Conservation (phyloP, 2,888 invertebrate species). For the Epirrhoe alternata region DNA sequence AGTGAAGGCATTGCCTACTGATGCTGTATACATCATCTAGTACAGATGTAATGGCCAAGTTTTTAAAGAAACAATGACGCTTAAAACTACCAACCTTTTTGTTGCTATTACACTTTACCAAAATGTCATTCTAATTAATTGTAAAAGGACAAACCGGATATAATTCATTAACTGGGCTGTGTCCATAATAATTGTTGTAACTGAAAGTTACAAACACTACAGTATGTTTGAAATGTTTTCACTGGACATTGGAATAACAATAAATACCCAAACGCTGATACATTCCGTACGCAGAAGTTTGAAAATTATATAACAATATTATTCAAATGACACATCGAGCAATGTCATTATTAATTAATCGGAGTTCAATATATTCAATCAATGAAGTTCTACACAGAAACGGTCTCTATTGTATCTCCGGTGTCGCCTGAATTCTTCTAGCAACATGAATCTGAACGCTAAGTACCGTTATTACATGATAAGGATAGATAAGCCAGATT, state of each 20-base stretch:
- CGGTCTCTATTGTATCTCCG: constrained; percentile 30
- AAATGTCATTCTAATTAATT: constrained; percentile 31
- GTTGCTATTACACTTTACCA: constrained; percentile 12
- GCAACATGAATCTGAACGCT: constrained; percentile 31
- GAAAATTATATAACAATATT: constrained; percentile 37
- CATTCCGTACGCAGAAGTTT: neutral
- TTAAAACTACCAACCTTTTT: neutral
- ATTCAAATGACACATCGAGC: constrained; percentile 19
- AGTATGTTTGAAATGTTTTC: constrained; percentile 28
- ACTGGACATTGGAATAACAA: constrained; percentile 25
- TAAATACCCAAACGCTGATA: constrained; percentile 3
- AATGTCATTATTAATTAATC: constrained; percentile 1
- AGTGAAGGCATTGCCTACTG: no score
- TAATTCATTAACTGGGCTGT: constrained; percentile 32
- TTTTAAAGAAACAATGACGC: no score
- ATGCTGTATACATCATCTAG: no score
- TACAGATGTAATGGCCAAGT: no score
- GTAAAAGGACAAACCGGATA: constrained; percentile 36
- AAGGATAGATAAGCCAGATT: constrained; percentile 38
- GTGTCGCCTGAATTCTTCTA: constrained; percentile 6
- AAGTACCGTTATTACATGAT: constrained; percentile 32
- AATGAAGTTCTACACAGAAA: constrained; percentile 16
- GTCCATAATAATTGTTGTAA: constrained; percentile 21
- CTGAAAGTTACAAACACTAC: constrained; percentile 4
- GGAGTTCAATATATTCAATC: constrained; percentile 27